These are phyloP conservation scores for Clarias batrachus DNA, from an alignment of 2,113 vertebrate species.

Conservation along the genomic window DNA sequence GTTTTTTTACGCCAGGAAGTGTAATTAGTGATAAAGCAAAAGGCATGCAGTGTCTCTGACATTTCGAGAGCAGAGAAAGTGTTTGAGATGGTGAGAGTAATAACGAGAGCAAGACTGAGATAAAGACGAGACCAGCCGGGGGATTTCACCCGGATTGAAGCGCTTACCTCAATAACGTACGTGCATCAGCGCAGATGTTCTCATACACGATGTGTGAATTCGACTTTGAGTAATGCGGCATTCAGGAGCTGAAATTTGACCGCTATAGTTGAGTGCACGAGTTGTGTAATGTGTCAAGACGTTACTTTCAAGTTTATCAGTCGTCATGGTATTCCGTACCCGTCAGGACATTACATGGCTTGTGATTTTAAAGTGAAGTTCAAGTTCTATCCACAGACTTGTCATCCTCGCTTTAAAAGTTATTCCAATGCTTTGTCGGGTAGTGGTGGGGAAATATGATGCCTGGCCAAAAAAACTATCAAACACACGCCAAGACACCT, in stretches of 20 bases:
- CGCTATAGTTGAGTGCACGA: background rate
- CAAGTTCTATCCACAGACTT: background rate
- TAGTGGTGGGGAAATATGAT: background rate
- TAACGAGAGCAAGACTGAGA: background rate
- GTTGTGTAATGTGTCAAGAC: background rate
- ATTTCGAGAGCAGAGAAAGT: slow-evolving; percentile 5
- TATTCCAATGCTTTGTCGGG: background rate
- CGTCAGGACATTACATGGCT: no score
- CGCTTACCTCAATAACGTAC: background rate
- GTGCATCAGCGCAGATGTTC: no score
- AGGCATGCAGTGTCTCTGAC: slow-evolving; percentile 54
- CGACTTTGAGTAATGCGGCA: background rate
- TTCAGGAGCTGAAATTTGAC: background rate
- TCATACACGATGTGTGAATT: background rate
- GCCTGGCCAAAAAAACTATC: no score
- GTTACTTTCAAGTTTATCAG: background rate
- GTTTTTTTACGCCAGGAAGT: slow-evolving; percentile 55
- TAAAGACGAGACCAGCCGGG: background rate
- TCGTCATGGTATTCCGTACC: background rate
- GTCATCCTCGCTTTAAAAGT: background rate
- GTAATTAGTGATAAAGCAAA: slow-evolving; percentile 61
- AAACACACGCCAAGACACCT: no score
- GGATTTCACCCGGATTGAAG: background rate
- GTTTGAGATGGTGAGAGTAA: background rate
- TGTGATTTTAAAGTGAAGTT: no score